Conservation (phyloP, 2,888 invertebrate species). For the Rhingia campestris region DNA sequence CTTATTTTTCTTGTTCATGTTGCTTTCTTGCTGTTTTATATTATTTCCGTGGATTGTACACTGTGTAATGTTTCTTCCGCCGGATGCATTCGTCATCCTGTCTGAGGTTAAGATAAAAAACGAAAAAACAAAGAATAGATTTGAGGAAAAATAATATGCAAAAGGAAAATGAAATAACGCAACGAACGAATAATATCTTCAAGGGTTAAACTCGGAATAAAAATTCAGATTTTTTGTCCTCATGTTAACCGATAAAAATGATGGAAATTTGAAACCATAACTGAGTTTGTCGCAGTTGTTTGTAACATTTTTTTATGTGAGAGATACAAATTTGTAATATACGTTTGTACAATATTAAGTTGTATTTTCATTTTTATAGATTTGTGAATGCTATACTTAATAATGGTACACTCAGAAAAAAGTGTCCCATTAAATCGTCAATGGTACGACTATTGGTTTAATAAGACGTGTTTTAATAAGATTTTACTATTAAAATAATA, state of each 20-base stretch:
- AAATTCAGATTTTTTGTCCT: conserved; percentile 1
- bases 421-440: too few species aligned
- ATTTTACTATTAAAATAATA: too few species aligned
- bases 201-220: conserved; percentile 36
- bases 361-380: too few species aligned
- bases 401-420: too few species aligned
- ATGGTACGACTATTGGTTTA: too few species aligned
- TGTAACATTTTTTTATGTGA: too few species aligned
- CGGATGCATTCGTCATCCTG: conserved; percentile 72
- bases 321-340: too few species aligned
- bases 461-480: too few species aligned
- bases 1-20: conserved; percentile 19
- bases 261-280: conserved; percentile 16
- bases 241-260: conserved; percentile 3
- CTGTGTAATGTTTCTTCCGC: conserved; percentile 73
- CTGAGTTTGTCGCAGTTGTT: not conserved
- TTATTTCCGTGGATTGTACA: conserved; percentile 60
- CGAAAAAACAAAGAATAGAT: conserved; percentile 5
- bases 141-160: conserved; percentile 41
- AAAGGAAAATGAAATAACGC: conserved; percentile 26
- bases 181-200: conserved; percentile 13
- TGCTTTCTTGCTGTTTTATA: conserved; percentile 60
- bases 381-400: too few species aligned
- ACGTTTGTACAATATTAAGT: too few species aligned
- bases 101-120: conserved; percentile 24